These are phyloP conservation scores for Troides oblongomaculatus DNA, from an alignment of 2,888 invertebrate species.

Conservation along the genomic window DNA sequence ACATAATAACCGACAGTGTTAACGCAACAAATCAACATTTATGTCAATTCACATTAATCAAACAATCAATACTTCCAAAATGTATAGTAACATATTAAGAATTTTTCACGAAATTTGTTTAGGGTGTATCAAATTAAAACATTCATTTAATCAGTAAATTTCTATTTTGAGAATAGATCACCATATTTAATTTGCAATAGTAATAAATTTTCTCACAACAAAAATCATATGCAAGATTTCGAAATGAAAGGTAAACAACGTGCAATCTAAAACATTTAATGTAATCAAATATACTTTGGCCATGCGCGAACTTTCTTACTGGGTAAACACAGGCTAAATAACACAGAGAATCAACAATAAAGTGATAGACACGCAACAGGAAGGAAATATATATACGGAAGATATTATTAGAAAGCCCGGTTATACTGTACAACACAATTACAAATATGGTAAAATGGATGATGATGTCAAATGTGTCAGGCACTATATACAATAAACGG, in stretches of 20 bases:
- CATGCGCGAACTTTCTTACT: slow-evolving; percentile 62
- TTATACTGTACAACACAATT: slow-evolving; percentile 51
- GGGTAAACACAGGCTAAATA: slow-evolving; percentile 51
- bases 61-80: neutral
- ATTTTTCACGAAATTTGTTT: neutral
- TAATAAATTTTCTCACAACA: slow-evolving; percentile 60
- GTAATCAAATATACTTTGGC: slow-evolving; percentile 68
- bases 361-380: slow-evolving; percentile 39
- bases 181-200: slow-evolving; percentile 62
- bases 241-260: slow-evolving; percentile 64
- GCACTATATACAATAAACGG: slow-evolving; percentile 31
- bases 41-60: slow-evolving; percentile 11
- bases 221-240: slow-evolving; percentile 59
- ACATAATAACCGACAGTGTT: slow-evolving; percentile 64
- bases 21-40: slow-evolving; percentile 10
- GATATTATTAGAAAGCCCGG: slow-evolving; percentile 55
- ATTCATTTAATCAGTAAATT: slow-evolving; percentile 5
- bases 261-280: slow-evolving; percentile 76
- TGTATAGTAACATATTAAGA: neutral
- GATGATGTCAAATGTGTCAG: slow-evolving; percentile 63
- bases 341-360: slow-evolving; percentile 61
- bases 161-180: slow-evolving; percentile 13
- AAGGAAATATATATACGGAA: slow-evolving; percentile 49
- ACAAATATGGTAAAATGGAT: slow-evolving; percentile 57
- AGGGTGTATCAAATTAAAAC: slow-evolving; percentile 4